Base-by-base conservation (phyloP, 2,888 invertebrate genomes). In the Penaeus monodon region DNA sequence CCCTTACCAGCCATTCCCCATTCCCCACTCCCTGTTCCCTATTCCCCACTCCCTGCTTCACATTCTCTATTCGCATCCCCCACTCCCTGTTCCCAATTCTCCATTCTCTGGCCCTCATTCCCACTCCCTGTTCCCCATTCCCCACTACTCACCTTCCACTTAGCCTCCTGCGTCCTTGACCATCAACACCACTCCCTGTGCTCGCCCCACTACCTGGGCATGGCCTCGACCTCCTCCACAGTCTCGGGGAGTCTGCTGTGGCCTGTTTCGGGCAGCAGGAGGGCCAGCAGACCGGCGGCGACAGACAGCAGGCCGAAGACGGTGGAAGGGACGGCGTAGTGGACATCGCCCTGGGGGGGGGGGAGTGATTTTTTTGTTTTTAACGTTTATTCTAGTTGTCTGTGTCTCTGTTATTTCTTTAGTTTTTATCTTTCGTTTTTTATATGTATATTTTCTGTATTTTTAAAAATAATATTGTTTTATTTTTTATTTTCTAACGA, bases 171-270 rank as follows among this genome's bases (percentile, higher is more conserved):
- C 73, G 6, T 7, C 29, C 20, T 1, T 17, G n/a, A 4, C 20
- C 73, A 29, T 20, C 73, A 73, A 27, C 57, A 33, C 27, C 27
- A 4, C 44, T 8, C n/a, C 17, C 65, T 64, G 57, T 27, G 44
- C 22, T 57, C 20, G 14, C 73, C 8, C 38, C 65, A 63, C 81
- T 86, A 86, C 80, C 84, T 82, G 12, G 63, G 90, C 91, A 73
- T 90, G 49, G 76, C 76, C 92, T 96, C 96, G 1, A 96, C 96
- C 91, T 97, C 97, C 91, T 95, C 95, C 89, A 97, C 93, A 0
- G 96, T 96, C 91, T 97, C 96, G 0, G 97, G 96, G 44, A 97
- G 92, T 90, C 94, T 94, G 90, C 94, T 95, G 87, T 96, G 95
- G 86, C 95, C 93, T 0, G 97, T 97, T 92, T 97, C 97, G 0